These are phyloP conservation scores for Apis dorsata DNA, from an alignment of 1,140 invertebrate species.

Conservation along the genomic window DNA sequence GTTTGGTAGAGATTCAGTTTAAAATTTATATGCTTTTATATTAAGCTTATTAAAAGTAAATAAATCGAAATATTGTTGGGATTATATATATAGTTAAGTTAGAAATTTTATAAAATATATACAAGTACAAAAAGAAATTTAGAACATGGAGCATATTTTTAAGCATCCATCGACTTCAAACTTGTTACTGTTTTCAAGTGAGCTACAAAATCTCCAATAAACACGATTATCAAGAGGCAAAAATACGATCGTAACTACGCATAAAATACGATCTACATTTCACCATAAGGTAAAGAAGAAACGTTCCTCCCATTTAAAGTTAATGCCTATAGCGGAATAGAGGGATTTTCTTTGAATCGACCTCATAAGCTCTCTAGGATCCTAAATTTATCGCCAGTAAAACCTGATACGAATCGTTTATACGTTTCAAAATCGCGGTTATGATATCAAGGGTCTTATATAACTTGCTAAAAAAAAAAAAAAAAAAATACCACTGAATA, in stretches of 20 bases:
- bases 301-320: neutral
- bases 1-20: neutral
- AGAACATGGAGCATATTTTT: too few relatives aligned
- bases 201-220: slow-evolving; percentile 1
- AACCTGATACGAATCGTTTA: slow-evolving; percentile 18
- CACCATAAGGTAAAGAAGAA: neutral
- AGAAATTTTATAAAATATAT: too few relatives aligned
- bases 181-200: too few relatives aligned
- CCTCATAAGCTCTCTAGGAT: slow-evolving; percentile 26
- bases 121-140: too few relatives aligned
- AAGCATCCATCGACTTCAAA: neutral
- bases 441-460: slow-evolving; percentile 17
- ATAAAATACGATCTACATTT: neutral
- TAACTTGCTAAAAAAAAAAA: slow-evolving; percentile 12
- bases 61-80: too few relatives aligned
- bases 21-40: neutral
- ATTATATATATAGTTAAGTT: too few relatives aligned
- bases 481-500: neutral
- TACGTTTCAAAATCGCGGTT: neutral
- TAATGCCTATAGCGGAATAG: slow-evolving; percentile 31
- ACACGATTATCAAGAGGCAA: neutral
- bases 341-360: slow-evolving; percentile 25
- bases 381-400: slow-evolving; percentile 33
- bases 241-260: neutral
- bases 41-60: too few relatives aligned